Evolutionary conservation across 1,140 invertebrate genomes (phyloP).

Genomic region (Centruroides vittatus): DNA sequence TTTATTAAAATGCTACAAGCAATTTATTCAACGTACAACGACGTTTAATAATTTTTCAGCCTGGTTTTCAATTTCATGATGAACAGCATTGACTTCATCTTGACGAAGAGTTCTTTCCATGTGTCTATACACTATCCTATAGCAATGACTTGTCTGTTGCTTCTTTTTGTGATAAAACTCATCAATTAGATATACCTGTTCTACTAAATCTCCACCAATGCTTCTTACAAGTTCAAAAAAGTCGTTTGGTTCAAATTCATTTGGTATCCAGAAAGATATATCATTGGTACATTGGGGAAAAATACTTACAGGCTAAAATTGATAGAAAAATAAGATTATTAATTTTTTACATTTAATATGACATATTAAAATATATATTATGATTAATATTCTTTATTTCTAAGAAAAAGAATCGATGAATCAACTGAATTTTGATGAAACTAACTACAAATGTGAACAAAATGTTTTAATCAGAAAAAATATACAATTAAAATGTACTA

Average conservation of each 20-base stretch:
- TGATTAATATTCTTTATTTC: too few species aligned
- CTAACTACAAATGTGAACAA: too few species aligned
- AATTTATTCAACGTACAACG: conserved; percentile 43
- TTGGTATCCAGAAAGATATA: conserved; percentile 91
- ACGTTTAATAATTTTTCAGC: conserved; percentile 49
- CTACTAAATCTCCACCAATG: conserved; percentile 75
- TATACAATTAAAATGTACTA: too few species aligned
- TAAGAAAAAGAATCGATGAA: too few species aligned
- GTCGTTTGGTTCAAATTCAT: conserved; percentile 60
- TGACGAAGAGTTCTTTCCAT: conserved; percentile 78
- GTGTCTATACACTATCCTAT: conserved; percentile 84
- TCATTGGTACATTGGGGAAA: conserved; percentile 86
- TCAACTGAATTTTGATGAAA: too few species aligned
- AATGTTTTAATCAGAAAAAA: too few species aligned
- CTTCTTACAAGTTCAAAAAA: conserved; percentile 87
- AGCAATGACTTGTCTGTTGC: conserved; percentile 70
- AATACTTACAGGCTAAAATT: conserved; percentile 49
- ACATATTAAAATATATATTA: too few species aligned
- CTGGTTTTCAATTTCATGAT: conserved; percentile 54
- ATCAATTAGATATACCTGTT: conserved; percentile 81
- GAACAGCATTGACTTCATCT: conserved; percentile 72
- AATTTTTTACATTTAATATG: background rate
- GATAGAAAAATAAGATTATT: conserved; percentile 38
- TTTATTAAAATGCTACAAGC: too few species aligned
- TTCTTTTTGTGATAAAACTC: conserved; percentile 76